Percentiles rank a stretch among this genome's conserved stretches.
Evolutionary conservation across 2,888 invertebrate species (phyloP).

Genomic region (Antitype chi): DNA sequence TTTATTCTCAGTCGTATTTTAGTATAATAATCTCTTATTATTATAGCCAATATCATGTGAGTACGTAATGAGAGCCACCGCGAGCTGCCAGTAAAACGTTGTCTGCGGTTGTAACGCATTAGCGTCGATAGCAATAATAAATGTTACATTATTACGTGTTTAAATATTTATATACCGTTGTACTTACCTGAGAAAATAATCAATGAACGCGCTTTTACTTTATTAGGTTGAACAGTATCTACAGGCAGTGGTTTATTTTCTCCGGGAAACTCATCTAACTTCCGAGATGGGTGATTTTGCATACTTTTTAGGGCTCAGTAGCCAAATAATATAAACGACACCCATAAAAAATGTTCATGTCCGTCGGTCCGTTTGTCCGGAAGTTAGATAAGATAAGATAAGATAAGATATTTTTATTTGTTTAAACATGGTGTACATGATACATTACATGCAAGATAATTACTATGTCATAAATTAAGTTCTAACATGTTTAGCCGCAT

Average conservation of each 20-base stretch:
- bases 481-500: no score
- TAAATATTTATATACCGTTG: conserved; percentile 8
- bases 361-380: no score
- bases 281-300: neutral
- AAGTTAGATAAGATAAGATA: no score
- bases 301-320: no score
- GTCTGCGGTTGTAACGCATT: conserved; percentile 53
- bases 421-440: no score
- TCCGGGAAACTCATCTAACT: neutral
- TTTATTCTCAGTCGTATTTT: conserved; percentile 1
- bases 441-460: no score
- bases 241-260: neutral
- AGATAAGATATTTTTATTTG: no score
- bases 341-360: neutral
- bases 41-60: conserved; percentile 2
- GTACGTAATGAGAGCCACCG: conserved; percentile 19
- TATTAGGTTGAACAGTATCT: neutral
- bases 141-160: conserved; percentile 35
- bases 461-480: no score
- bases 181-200: conserved; percentile 1
- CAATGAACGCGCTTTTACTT: conserved; percentile 17
- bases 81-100: conserved; percentile 49
- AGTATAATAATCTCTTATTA: conserved; percentile 17
- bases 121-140: conserved; percentile 49
- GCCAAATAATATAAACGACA: neutral